Percentiles rank a stretch among this genome's conserved stretches.
These are phyloP conservation scores for Aplodontia rufa DNA, from an alignment of 2,113 vertebrate species.

Conservation along the genomic window DNA sequence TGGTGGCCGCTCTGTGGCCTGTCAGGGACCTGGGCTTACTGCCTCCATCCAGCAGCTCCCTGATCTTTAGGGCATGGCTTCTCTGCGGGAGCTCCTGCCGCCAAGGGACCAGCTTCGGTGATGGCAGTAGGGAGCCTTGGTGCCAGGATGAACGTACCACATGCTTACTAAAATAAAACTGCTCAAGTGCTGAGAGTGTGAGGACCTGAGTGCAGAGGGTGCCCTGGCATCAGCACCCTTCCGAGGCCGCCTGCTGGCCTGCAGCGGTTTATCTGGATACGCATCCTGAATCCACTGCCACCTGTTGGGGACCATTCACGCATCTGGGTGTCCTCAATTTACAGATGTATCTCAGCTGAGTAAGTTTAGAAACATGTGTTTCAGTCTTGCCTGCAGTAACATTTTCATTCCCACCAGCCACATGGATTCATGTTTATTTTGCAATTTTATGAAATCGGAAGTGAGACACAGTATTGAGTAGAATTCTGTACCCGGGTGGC, in stretches of 20 bases:
- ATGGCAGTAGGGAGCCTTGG: neutral
- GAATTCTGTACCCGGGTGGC: conserved; percentile 16
- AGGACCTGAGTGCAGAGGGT: neutral
- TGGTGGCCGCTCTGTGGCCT: neutral
- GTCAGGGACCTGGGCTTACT: neutral
- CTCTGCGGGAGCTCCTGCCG: too few relatives aligned
- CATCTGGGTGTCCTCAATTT: conserved; percentile 35
- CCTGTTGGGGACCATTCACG: neutral
- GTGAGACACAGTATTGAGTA: neutral
- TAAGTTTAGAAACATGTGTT: conserved; percentile 19
- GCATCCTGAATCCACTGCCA: neutral
- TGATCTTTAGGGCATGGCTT: neutral
- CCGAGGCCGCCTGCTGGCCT: neutral
- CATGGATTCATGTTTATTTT: conserved; percentile 27
- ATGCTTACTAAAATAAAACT: neutral
- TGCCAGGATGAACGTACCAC: neutral
- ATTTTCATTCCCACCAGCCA: conserved; percentile 16
- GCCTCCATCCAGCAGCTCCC: neutral
- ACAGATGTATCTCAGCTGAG: neutral
- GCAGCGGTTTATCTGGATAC: neutral
- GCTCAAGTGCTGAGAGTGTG: neutral
- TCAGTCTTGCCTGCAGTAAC: neutral
- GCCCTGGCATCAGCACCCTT: neutral
- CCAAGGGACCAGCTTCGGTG: neutral
- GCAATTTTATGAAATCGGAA: conserved; percentile 42